These are phyloP conservation scores for Andrena marginata DNA, from an alignment of 2,888 invertebrate genomes.

Conservation along the genomic window DNA sequence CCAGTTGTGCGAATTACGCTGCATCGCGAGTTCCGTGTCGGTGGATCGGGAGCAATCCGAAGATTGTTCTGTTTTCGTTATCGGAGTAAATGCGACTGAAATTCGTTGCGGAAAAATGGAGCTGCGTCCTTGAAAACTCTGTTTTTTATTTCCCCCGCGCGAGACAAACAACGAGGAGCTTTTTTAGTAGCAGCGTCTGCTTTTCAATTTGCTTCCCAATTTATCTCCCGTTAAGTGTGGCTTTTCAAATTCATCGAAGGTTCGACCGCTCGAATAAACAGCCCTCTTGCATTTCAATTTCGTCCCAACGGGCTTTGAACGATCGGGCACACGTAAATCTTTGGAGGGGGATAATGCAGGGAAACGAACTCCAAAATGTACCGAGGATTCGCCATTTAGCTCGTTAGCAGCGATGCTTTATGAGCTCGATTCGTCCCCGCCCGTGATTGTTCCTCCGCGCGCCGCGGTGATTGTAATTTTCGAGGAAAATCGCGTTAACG, in stretches of 20 bases:
- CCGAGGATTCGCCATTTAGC: conserved; percentile 10
- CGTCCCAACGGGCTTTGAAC: neutral
- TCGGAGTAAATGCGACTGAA: neutral
- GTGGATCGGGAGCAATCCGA: neutral
- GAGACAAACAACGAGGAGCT: neutral
- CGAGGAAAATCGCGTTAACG: conserved; percentile 71
- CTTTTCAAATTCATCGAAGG: neutral
- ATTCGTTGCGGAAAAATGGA: neutral
- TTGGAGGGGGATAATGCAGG: neutral
- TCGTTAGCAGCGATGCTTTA: conserved; percentile 45
- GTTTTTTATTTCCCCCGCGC: too few relatives aligned
- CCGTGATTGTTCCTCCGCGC: conserved; percentile 66
- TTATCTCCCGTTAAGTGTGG: neutral
- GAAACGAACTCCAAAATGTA: conserved; percentile 17
- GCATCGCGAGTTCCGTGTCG: neutral
- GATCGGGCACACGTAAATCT: neutral
- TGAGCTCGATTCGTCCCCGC: conserved; percentile 50
- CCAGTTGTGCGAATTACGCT: neutral
- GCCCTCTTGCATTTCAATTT: neutral
- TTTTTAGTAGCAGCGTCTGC: neutral
- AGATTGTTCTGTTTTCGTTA: conserved; percentile 21
- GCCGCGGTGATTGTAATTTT: conserved; percentile 69
- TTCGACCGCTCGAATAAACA: neutral
- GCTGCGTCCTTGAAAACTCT: neutral
- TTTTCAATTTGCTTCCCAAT: neutral